Percentiles rank a stretch among this genome's conserved stretches.
These are phyloP conservation scores for Chondrilla cf. caribensis DNA, from an alignment of 37 sponge, comb jelly and placozoan genomes.

Conservation along the genomic window DNA sequence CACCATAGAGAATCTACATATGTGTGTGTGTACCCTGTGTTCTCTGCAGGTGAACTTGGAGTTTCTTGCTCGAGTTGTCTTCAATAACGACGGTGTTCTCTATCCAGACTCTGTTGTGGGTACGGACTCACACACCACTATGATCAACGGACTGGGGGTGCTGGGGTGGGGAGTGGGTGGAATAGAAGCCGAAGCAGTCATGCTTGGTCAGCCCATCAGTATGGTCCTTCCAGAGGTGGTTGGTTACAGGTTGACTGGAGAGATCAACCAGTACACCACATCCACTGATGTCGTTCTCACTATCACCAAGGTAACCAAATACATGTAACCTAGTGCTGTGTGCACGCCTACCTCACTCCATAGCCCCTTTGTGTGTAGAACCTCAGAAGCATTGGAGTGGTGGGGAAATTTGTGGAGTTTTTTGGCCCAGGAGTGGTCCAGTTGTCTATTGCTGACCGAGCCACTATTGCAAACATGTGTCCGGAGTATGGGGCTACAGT, in stretches of 20 bases:
- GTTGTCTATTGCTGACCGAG: conserved; percentile 89
- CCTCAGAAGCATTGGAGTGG: conserved; percentile 82
- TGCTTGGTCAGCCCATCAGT: conserved; percentile 86
- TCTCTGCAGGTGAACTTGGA: conserved; percentile 83
- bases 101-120: conserved; percentile 95
- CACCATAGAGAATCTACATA: too few relatives aligned
- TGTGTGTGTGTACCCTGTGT: too few relatives aligned
- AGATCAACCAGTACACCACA: conserved; percentile 57
- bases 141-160: conserved; percentile 94
- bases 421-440: conserved; percentile 87
- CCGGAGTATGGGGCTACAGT: conserved; percentile 93
- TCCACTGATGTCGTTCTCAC: conserved; percentile 92
- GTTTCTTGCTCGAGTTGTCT: conserved; percentile 86
- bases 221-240: conserved; percentile 94
- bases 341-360: not conserved
- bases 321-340: too few relatives aligned
- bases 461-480: conserved; percentile 94
- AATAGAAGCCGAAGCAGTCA: conserved; percentile 91
- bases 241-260: conserved; percentile 80
- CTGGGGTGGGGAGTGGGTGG: conserved; percentile 97
- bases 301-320: conserved; percentile 90
- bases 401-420: conserved; percentile 90
- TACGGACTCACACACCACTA: conserved; percentile 91
- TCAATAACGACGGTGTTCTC: conserved; percentile 59
- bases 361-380: conserved; percentile 39